phyloP scores from a whole-genome alignment of 2,797 vertebrate species.

The Sebastes dallii region DNA sequence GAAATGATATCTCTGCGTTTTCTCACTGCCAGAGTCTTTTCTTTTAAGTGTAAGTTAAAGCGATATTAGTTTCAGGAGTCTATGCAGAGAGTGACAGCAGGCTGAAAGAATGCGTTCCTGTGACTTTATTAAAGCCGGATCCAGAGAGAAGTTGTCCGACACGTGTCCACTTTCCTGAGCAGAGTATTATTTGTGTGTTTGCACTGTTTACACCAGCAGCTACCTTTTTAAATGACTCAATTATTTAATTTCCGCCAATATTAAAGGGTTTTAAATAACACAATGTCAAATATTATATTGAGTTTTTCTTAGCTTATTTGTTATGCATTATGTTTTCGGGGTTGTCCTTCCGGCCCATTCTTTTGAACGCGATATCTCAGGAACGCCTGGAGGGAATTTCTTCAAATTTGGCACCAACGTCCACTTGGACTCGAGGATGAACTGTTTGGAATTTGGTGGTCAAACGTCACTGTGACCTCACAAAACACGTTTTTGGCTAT shows the following conservation, averaged over 20 bases:
- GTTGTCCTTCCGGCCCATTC: too few species aligned
- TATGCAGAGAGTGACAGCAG: conserved; percentile 39
- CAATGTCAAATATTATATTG: background rate
- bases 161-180: background rate
- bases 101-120: conserved; percentile 43
- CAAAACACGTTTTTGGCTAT: too few species aligned
- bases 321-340: too few species aligned
- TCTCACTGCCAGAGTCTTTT: conserved; percentile 29
- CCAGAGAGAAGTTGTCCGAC: conserved; percentile 17
- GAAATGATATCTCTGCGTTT: conserved; percentile 43
- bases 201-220: background rate
- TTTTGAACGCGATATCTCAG: background rate
- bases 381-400: background rate
- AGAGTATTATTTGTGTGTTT: background rate
- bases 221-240: background rate
- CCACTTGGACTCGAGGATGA: background rate
- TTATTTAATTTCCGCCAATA: background rate
- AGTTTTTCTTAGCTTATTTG: background rate
- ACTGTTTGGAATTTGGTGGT: too few species aligned
- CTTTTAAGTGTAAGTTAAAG: conserved; percentile 33
- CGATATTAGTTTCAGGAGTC: conserved; percentile 33
- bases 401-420: background rate
- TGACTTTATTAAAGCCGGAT: conserved; percentile 30
- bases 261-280: background rate
- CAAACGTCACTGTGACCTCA: too few species aligned